These are phyloP conservation scores for Collichthys lucidus DNA, from an alignment of 2,113 vertebrate species.

Conservation along the genomic window DNA sequence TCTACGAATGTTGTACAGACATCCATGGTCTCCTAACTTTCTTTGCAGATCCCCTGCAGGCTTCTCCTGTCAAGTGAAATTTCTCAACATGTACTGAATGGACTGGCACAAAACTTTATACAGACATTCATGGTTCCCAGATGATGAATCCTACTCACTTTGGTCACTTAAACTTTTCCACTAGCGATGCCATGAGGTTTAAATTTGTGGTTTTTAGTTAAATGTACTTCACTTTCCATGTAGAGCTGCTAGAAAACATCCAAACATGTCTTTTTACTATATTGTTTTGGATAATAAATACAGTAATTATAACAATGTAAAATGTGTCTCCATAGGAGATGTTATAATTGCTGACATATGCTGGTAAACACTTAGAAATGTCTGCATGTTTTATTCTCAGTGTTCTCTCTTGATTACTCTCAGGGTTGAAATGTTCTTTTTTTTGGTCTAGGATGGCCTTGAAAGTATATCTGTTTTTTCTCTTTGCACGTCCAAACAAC, in stretches of 20 bases:
- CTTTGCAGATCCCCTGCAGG: neutral
- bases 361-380: neutral
- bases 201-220: neutral
- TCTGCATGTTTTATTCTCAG: neutral
- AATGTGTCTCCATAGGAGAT: neutral
- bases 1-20: neutral
- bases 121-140: neutral
- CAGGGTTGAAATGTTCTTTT: neutral
- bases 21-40: neutral
- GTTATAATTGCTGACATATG: neutral
- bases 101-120: neutral
- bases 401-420: neutral
- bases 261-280: neutral
- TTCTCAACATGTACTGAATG: neutral
- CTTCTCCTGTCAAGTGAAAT: neutral
- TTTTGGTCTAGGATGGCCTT: constrained; percentile 16
- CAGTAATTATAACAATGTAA: neutral
- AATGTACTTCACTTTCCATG: neutral
- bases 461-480: constrained; percentile 55
- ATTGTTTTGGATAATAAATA: neutral
- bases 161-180: neutral
- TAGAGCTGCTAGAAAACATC: too few relatives aligned
- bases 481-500: constrained; percentile 34
- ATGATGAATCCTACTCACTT: neutral
- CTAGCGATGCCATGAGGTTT: neutral